Conservation (phyloP, 2,113 vertebrate species). For the Cranoglanis bouderius region DNA sequence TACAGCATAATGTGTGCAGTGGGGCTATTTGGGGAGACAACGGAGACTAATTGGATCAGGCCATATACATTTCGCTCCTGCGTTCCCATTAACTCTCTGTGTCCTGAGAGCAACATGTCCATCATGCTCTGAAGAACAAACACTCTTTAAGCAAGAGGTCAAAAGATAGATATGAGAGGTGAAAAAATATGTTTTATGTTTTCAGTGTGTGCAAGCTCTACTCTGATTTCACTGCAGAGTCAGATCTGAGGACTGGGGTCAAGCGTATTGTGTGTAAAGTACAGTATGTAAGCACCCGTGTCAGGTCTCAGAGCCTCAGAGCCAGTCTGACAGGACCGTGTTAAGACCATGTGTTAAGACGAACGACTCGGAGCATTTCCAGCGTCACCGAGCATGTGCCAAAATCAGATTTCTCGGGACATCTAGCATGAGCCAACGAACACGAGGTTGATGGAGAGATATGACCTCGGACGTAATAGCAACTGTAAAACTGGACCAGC, state of each 20-base stretch:
- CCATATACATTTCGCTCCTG: background rate
- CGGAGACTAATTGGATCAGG: conserved; percentile 33
- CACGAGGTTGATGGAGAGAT: conserved; percentile 11
- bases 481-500: conserved; percentile 8
- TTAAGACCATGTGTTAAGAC: conserved; percentile 4
- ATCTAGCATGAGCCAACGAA: conserved; percentile 3
- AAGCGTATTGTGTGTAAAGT: background rate
- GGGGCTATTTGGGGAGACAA: conserved; percentile 30
- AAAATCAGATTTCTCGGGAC: background rate
- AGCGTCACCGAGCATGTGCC: conserved; percentile 14
- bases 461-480: conserved; percentile 27
- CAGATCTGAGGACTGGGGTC: background rate
- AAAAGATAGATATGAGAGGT: background rate
- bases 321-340: background rate
- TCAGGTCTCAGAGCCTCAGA: background rate
- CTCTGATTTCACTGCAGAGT: background rate
- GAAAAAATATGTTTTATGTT: too few relatives aligned
- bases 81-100: conserved; percentile 9
- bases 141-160: background rate
- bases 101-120: background rate
- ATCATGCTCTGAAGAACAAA: background rate
- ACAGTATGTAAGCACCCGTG: background rate
- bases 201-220: background rate
- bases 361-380: conserved; percentile 8
- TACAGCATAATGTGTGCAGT: conserved; percentile 35